These are phyloP conservation scores for Strix uralensis DNA, from an alignment of 2,113 vertebrate species.

Conservation along the genomic window DNA sequence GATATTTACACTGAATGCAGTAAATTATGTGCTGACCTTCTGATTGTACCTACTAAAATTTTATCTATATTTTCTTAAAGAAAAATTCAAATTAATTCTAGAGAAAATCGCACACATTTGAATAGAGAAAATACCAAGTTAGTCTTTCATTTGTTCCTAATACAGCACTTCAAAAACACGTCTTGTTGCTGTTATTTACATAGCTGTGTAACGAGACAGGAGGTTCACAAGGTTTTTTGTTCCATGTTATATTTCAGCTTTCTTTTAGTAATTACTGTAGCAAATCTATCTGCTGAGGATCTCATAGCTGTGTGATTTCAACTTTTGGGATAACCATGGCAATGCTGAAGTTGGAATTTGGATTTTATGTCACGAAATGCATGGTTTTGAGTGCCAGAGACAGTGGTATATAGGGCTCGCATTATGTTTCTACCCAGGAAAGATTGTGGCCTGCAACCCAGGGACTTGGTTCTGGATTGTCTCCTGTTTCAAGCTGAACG, in stretches of 20 bases:
- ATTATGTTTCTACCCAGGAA: neutral
- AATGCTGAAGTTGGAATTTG: neutral
- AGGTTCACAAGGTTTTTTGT: neutral
- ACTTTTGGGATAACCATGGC: neutral
- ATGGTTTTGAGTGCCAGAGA: neutral
- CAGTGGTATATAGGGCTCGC: neutral
- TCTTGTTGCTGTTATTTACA: neutral
- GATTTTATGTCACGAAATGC: neutral
- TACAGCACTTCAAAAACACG: neutral
- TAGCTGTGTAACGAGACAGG: neutral
- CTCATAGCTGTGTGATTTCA: neutral
- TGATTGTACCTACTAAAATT: neutral
- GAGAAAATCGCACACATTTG: fast-evolving
- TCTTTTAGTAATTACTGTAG: neutral
- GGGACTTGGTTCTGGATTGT: neutral
- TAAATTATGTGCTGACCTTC: neutral
- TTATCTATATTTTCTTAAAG: neutral
- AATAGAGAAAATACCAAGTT: neutral
- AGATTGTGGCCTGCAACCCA: neutral
- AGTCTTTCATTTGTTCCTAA: neutral
- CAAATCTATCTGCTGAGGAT: neutral
- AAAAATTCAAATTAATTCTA: neutral
- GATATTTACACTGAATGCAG: neutral
- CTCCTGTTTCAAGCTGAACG: neutral
- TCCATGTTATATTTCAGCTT: neutral